A percentile compares a stretch with the other conserved stretches of the same genome.
phyloP scores from a whole-genome alignment of 1,140 invertebrate genomes.

The Eupristina koningsbergeri region DNA sequence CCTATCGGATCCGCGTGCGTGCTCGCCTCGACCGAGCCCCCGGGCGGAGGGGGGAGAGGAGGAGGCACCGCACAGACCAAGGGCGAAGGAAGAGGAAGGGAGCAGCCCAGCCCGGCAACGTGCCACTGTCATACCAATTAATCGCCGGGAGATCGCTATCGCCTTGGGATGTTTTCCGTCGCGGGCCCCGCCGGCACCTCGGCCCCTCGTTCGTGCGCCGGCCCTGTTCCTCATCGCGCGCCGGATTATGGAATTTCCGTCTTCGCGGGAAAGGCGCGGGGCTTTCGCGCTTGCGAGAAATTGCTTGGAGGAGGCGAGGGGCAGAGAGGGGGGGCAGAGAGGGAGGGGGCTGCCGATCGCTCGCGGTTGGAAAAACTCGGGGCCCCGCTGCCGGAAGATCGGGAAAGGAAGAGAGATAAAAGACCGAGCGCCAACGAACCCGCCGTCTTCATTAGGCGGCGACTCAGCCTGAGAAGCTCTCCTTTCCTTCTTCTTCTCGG shows the following conservation, averaged over 20 bases:
- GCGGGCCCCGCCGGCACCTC: slow-evolving; percentile 55
- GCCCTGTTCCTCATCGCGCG: neutral
- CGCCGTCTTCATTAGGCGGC: slow-evolving; percentile 34
- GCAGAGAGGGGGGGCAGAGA: no score
- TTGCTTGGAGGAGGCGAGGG: no score
- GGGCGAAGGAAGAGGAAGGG: slow-evolving; percentile 29
- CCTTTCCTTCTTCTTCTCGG: no score
- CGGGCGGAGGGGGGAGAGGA: slow-evolving; percentile 51
- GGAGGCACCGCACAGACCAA: slow-evolving; percentile 23
- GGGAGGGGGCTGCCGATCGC: no score
- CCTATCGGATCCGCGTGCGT: slow-evolving; percentile 55
- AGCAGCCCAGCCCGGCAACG: slow-evolving; percentile 59
- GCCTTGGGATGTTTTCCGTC: slow-evolving; percentile 70
- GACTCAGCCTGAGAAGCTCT: neutral
- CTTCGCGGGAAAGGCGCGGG: neutral
- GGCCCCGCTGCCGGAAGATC: neutral
- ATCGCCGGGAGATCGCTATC: slow-evolving; percentile 71
- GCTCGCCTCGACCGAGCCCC: slow-evolving; percentile 28
- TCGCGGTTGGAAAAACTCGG: neutral
- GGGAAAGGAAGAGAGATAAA: slow-evolving; percentile 26
- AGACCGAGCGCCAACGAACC: neutral
- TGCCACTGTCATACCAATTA: slow-evolving; percentile 72
- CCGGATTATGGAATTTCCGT: slow-evolving; percentile 24
- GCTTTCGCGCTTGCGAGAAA: slow-evolving; percentile 1
- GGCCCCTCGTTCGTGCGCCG: slow-evolving; percentile 36